These are phyloP conservation scores for Artemia sinica DNA, from an alignment of 2,888 invertebrate genomes.

Conservation along the genomic window DNA sequence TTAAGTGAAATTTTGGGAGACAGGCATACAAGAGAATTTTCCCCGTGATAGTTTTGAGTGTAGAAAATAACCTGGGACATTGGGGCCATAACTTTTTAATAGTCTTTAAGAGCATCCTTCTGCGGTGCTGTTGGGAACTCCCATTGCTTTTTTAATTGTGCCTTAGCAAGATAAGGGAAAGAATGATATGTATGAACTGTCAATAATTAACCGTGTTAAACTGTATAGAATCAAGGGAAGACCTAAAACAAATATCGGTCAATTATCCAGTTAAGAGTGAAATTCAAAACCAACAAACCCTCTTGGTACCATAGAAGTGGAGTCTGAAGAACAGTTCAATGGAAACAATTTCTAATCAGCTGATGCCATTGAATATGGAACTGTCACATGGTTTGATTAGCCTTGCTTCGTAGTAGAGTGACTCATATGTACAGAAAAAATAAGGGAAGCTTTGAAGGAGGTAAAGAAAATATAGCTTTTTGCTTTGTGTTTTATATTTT, in stretches of 20 bases:
- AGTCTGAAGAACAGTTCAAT: conserved; percentile 41
- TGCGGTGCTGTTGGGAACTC: no score
- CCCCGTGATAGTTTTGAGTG: no score
- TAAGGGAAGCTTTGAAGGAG: conserved; percentile 44
- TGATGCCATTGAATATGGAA: conserved; percentile 29
- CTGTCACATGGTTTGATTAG: conserved; percentile 48
- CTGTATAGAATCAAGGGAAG: conserved; percentile 34
- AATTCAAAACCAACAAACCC: conserved; percentile 74
- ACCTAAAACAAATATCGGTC: conserved; percentile 51
- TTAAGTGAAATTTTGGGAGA: no score
- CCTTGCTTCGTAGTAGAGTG: conserved; percentile 78
- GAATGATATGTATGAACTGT: no score
- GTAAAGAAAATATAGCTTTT: conserved; percentile 34
- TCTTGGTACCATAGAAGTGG: conserved; percentile 40
- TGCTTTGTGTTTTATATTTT: no score
- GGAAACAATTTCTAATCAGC: conserved; percentile 49
- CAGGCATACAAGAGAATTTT: no score
- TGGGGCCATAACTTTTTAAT: no score
- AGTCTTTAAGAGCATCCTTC: no score
- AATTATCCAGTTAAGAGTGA: conserved; percentile 70
- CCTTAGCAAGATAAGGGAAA: no score
- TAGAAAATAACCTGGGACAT: no score
- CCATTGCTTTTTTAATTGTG: no score
- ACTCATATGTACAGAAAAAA: conserved; percentile 49
- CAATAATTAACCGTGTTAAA: no score